These are phyloP conservation scores for Labroides dimidiatus DNA, from an alignment of 2,797 vertebrate species.

Conservation along the genomic window DNA sequence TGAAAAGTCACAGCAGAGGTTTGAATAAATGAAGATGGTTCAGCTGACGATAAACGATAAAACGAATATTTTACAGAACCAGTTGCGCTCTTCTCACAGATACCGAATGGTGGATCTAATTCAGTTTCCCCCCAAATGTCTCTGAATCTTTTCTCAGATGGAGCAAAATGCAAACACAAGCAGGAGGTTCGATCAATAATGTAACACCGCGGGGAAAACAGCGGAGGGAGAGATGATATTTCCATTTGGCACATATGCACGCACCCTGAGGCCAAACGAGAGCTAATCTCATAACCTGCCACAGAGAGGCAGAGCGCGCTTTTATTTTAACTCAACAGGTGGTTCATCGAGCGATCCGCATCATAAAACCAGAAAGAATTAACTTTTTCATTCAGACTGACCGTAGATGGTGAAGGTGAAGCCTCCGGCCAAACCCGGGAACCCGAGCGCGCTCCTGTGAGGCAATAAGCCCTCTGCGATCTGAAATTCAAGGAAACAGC, in stretches of 20 bases:
- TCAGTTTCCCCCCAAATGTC: slow-evolving; percentile 43
- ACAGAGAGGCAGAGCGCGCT: slow-evolving; percentile 36
- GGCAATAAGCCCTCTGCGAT: slow-evolving; percentile 90
- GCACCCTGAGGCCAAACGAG: slow-evolving; percentile 44
- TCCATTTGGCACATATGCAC: slow-evolving; percentile 43
- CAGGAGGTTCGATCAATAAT: slow-evolving; percentile 49
- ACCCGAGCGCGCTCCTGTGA: slow-evolving; percentile 90
- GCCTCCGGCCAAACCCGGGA: slow-evolving; percentile 94
- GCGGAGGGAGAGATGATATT: slow-evolving; percentile 12
- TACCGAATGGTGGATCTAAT: slow-evolving; percentile 36
- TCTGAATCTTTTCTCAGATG: slow-evolving; percentile 44
- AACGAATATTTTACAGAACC: slow-evolving; percentile 22
- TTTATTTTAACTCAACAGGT: slow-evolving; percentile 15
- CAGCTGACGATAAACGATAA: slow-evolving; percentile 23
- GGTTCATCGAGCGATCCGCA: not conserved
- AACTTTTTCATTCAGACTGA: slow-evolving; percentile 59
- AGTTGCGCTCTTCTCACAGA: slow-evolving; percentile 45
- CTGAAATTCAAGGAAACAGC: slow-evolving; percentile 73
- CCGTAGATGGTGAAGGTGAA: slow-evolving; percentile 95
- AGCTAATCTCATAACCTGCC: slow-evolving; percentile 56
- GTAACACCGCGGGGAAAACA: slow-evolving; percentile 34
- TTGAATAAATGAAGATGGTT: slow-evolving; percentile 19
- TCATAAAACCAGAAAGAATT: slow-evolving; percentile 19
- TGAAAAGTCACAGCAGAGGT: slow-evolving; percentile 2
- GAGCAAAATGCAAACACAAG: slow-evolving; percentile 45